A percentile compares a stretch with the other conserved stretches of the same genome.
Evolutionary conservation across 2,113 vertebrate genomes (phyloP).

Genomic region (Gracilinanus agilis): DNA sequence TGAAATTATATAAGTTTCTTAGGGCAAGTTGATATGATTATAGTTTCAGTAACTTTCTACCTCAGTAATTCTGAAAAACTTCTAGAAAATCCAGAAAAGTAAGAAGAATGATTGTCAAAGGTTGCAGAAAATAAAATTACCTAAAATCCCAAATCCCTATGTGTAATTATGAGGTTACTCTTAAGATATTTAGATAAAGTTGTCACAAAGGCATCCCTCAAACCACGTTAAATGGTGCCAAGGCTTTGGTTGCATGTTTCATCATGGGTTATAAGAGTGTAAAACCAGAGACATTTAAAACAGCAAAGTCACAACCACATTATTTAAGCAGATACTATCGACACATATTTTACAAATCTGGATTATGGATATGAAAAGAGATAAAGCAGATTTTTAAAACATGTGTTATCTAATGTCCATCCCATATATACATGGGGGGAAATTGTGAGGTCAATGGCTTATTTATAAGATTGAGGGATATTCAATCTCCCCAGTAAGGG

Average conservation of each 20-base stretch:
- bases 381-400: slow-evolving; percentile 47
- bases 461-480: background rate
- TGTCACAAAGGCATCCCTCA: background rate
- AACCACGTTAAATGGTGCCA: background rate
- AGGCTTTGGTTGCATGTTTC: slow-evolving; percentile 31
- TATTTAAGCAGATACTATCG: slow-evolving; percentile 46
- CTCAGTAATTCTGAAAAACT: background rate
- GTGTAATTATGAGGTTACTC: background rate
- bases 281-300: slow-evolving; percentile 27
- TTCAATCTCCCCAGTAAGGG: fast-evolving
- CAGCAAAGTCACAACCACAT: slow-evolving; percentile 15
- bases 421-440: background rate
- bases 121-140: background rate
- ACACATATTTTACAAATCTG: slow-evolving; percentile 66
- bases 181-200: background rate
- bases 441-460: background rate
- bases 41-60: background rate
- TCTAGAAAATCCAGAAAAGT: background rate
- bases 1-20: background rate
- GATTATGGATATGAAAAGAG: slow-evolving; percentile 34
- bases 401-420: background rate
- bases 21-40: background rate
- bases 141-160: background rate
- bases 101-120: background rate
- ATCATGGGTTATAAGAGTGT: background rate